Base-by-base conservation (phyloP, 1,140 invertebrate genomes). In the Drosophila saltans region DNA sequence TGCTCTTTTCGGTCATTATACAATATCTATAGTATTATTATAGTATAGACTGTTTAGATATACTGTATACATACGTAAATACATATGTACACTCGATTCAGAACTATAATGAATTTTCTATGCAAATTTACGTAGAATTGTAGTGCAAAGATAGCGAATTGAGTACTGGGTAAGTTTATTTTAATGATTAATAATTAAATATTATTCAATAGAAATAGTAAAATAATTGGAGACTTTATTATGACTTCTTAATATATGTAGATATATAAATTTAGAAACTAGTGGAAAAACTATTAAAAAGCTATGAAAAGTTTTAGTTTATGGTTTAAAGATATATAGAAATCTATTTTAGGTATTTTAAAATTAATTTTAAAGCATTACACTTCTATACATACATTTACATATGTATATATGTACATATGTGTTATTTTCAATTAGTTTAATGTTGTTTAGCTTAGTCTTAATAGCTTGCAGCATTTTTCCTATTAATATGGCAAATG, bases 1-100 rank as follows among this genome's bases (percentile, higher is more conserved):
- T 77, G 76, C 82, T 85, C 65, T 69, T 70, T 81, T 69, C 78
- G 81, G 63, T 76, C 68, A 60, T 67, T 80, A 60, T 75, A 61
- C 60, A 64, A 71, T 64, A 66, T 60, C 43, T 30, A 57, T 39
- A 58, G 74, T 65, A 60, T 52, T 66, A 57, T 70, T 74, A 43
- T 69, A 45, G 66, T 70, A 80, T 63, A 55, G 41, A 68, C 66
- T 77, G 7, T 24, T 65, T 39, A 60, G 56, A 41, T 57, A 40
- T 57, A 43, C 28, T 39, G 11, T 69, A 26, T 48, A 56, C 66
- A 69, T 69, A 30, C 28, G 4, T 30, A 30, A 2, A 30, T 16
- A 16, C 16, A 16, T 16, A 16, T 7, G 6, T 66, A 60, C 60
- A 55, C 39, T 40, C 57, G 33, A 43, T 66, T 57, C 66, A 63